Conservation (phyloP, 2,797 vertebrate species). For the Chloroceryle inda region DNA sequence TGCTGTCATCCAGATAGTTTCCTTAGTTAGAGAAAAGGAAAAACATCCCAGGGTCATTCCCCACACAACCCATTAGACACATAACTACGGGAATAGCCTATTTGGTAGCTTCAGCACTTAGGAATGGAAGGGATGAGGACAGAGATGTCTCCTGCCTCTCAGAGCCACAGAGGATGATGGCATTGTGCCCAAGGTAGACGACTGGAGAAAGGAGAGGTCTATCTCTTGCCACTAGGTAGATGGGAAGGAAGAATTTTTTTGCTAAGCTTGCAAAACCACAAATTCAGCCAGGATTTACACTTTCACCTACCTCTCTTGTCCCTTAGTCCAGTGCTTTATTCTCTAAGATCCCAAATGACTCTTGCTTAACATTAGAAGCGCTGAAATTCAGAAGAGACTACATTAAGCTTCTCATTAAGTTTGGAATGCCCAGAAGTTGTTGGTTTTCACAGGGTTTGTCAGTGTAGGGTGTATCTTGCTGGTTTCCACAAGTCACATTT, state of each 20-base stretch:
- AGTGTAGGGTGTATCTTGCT: not conserved
- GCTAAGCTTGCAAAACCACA: not conserved
- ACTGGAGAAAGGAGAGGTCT: not conserved
- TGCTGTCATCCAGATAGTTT: not conserved
- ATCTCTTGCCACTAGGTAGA: not conserved
- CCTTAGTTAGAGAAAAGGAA: not conserved
- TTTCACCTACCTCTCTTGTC: not conserved
- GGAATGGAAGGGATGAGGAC: not conserved
- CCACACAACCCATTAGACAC: fast-evolving
- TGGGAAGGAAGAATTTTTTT: not conserved
- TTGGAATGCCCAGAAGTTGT: not conserved
- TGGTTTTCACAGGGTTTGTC: slow-evolving; percentile 3
- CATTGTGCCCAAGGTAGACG: not conserved
- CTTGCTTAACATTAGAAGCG: not conserved
- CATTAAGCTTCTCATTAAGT: not conserved
- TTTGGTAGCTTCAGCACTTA: not conserved
- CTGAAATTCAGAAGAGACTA: not conserved
- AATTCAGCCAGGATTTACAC: slow-evolving; percentile 7
- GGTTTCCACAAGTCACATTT: slow-evolving; percentile 13
- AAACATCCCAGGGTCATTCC: not conserved
- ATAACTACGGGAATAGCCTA: not conserved
- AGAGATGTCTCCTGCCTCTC: not conserved
- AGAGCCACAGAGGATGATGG: not conserved
- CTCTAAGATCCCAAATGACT: not conserved
- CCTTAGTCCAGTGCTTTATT: not conserved